Percentiles rank a stretch among this genome's conserved stretches.
Conservation (phyloP, 2,113 vertebrate species). For the Platichthys flesus region DNA sequence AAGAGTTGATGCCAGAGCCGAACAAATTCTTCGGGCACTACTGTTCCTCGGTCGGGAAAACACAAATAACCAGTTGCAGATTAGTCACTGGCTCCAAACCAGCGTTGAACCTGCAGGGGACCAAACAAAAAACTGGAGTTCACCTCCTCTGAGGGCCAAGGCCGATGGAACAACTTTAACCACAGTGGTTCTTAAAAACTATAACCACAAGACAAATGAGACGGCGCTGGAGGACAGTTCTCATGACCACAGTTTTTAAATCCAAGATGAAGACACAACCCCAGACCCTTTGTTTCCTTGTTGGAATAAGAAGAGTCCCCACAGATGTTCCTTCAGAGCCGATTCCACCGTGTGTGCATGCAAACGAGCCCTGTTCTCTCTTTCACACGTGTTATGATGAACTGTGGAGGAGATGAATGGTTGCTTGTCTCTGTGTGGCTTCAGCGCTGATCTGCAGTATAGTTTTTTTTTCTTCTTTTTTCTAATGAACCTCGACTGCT, state of each 20-base stretch:
- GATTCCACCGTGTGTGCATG: slow-evolving; percentile 14
- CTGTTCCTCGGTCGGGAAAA: neutral
- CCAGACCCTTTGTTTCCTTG: slow-evolving; percentile 21
- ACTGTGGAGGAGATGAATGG: slow-evolving; percentile 14
- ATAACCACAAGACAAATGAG: neutral
- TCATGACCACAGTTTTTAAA: neutral
- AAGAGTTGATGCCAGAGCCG: too few relatives aligned
- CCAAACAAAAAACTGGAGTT: slow-evolving; percentile 73
- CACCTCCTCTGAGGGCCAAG: slow-evolving; percentile 30
- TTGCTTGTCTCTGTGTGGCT: neutral
- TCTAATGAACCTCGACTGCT: neutral
- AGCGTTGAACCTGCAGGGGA: neutral
- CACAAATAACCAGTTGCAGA: neutral
- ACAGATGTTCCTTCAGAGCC: neutral
- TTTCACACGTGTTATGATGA: neutral
- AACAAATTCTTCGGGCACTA: too few relatives aligned
- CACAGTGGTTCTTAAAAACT: slow-evolving; percentile 14
- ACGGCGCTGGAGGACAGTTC: neutral
- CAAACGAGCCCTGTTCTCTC: slow-evolving; percentile 29
- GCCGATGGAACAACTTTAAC: slow-evolving; percentile 16
- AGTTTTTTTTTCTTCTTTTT: too few relatives aligned
- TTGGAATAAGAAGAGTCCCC: neutral
- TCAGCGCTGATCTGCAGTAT: neutral
- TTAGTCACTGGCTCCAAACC: neutral
- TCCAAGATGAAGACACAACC: neutral